Base-by-base conservation (phyloP, 2,888 invertebrate genomes). In the Caenorhabditis doughertyi region DNA sequence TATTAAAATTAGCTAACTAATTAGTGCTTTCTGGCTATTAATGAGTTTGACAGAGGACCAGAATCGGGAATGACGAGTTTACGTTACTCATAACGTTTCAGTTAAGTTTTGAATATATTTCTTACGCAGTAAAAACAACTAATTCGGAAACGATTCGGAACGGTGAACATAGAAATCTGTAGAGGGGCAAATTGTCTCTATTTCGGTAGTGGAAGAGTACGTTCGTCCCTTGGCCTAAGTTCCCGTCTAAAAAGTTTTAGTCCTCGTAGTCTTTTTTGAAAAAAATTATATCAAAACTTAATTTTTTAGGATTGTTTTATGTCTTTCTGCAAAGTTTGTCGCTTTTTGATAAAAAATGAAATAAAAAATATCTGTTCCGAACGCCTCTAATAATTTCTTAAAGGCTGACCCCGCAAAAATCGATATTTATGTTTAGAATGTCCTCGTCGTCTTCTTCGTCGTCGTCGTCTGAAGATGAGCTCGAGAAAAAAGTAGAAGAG, bases 401-500 rank as follows among this genome's bases (percentile, higher is more conserved):
- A 5, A 9, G n/a, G 18, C 11, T 9, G 9, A 32, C 1, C 8
- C 35, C 5, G 8, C 7, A 47, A 70, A 77, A 68, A 77, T 53
- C 32, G 53, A 77, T 68, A 51, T n/a, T 27, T 47, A 18, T 18
- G 11, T n/a, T 11, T 35, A 79, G 42, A 65, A 62, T 70, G 58
- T 70, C 55, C 21, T 71, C 79, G 39, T 71, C 64, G 58, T 70
- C 55, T 21, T 71, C 79, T 27, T 71, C 64, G 0, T 39, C 51
- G 16, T 65, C 79, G 29, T 80, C 80, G 18, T 72, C 73, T 13
- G 80, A 80, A 47, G 80, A 73, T 44, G 80, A 80, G 32, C 27
- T 29, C 23, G 39, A 60, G 5, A 67, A 60, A 53, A 18, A 79
- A 56, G 64, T 56, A 21, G 68, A 67, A 23, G 53, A 71, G 32